phyloP scores from a whole-genome alignment of 2,888 invertebrate genomes.

The Alloplasta piceator region DNA sequence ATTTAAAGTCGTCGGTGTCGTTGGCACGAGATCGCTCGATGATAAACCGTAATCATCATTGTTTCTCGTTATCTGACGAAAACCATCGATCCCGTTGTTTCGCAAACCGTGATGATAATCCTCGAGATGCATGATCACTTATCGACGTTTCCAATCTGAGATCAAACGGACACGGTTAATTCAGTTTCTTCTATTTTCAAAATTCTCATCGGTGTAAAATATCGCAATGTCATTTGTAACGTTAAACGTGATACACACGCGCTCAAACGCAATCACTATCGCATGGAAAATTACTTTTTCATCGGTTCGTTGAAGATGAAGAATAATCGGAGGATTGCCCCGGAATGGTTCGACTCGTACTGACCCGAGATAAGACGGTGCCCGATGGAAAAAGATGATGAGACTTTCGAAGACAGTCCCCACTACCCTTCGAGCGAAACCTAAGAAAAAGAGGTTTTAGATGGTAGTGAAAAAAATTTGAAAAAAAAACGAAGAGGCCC shows the following conservation, averaged over 20 bases:
- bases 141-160: background rate
- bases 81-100: conserved; percentile 21
- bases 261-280: conserved; percentile 55
- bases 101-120: conserved; percentile 63
- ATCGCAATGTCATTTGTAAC: too few species aligned
- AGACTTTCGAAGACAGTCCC: conserved; percentile 4
- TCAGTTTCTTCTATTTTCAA: too few species aligned
- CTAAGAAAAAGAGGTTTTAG: conserved; percentile 17
- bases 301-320: background rate
- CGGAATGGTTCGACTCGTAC: conserved; percentile 62
- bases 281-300: conserved; percentile 37
- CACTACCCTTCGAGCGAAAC: conserved; percentile 17
- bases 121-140: conserved; percentile 73
- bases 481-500: conserved; percentile 62
- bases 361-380: conserved; percentile 69
- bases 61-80: conserved; percentile 56
- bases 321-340: conserved; percentile 48
- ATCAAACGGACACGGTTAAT: background rate
- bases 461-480: conserved; percentile 28
- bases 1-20: conserved; percentile 52
- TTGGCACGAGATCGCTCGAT: conserved; percentile 59
- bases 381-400: conserved; percentile 63
- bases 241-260: conserved; percentile 27
- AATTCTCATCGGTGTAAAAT: too few species aligned
- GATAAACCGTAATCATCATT: conserved; percentile 64